Conservation (phyloP, 2,113 vertebrate species). For the Tinamus guttatus region DNA sequence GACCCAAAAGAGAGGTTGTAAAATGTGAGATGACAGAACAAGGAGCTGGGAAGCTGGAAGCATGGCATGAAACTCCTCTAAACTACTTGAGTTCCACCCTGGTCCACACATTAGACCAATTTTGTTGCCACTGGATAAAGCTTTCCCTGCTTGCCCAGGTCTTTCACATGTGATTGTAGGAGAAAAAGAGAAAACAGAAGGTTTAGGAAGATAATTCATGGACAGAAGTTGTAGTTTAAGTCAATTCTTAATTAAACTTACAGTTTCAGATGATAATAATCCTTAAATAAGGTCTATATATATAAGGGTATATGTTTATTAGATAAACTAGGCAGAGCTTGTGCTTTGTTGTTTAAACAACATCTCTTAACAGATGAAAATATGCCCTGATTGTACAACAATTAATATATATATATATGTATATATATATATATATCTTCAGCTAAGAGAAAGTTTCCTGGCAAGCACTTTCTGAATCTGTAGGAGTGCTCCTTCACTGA, state of each 20-base stretch:
- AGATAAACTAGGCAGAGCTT: not conserved
- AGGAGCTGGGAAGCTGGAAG: not conserved
- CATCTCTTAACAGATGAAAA: not conserved
- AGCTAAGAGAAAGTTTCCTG: constrained; percentile 40
- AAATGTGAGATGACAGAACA: not conserved
- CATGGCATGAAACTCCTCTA: not conserved
- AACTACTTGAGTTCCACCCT: not conserved
- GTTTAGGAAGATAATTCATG: not conserved
- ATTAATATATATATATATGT: not conserved
- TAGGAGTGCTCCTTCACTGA: not conserved
- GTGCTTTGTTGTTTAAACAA: not conserved
- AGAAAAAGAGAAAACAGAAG: not conserved
- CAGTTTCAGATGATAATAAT: not conserved
- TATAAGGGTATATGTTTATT: not conserved
- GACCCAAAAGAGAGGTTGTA: not conserved
- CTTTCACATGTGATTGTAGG: not conserved
- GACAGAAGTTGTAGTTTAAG: not conserved
- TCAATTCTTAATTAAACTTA: not conserved
- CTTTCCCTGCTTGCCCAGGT: not conserved
- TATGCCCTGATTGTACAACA: not conserved
- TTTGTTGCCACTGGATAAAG: not conserved
- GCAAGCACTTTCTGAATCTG: not conserved
- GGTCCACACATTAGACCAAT: not conserved
- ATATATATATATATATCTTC: not conserved
- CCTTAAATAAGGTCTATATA: not conserved